Conservation (phyloP, 2,797 vertebrate genomes). For the Fringilla coelebs region DNA sequence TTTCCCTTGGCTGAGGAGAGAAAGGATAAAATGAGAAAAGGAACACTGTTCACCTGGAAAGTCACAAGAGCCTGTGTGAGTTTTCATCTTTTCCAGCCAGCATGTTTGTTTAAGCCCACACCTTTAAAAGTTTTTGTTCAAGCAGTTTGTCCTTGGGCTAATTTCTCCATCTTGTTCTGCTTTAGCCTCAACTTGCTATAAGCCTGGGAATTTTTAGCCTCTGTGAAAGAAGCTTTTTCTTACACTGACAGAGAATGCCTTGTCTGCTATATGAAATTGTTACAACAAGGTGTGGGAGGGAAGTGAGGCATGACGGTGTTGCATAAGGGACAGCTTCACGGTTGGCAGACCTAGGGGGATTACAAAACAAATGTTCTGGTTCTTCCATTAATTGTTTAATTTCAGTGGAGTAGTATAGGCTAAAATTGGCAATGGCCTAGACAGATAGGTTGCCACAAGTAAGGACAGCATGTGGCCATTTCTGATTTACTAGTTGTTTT, state of each 20-base stretch:
- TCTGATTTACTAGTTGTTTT: not conserved
- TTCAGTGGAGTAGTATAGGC: not conserved
- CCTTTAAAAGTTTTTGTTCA: conserved; percentile 30
- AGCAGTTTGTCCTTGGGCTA: conserved; percentile 19
- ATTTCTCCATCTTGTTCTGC: not conserved
- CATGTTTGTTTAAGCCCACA: not conserved
- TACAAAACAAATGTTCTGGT: not conserved
- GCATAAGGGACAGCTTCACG: not conserved
- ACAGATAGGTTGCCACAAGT: not conserved
- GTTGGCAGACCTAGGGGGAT: not conserved
- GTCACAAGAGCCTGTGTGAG: not conserved
- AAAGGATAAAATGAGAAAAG: not conserved
- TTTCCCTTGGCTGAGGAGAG: not conserved
- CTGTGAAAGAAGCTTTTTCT: not conserved
- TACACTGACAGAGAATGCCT: not conserved
- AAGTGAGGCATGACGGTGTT: not conserved
- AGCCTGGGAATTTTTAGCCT: conserved; percentile 3
- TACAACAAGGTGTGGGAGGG: not conserved
- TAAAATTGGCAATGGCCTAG: not conserved
- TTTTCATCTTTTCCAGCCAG: not conserved
- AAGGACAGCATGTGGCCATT: not conserved
- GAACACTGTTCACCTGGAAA: not conserved
- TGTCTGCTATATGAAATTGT: not conserved
- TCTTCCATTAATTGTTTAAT: not conserved
- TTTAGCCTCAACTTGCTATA: conserved; percentile 5